Base-by-base conservation (phyloP, 2,113 vertebrate species). In the Oreochromis niloticus region DNA sequence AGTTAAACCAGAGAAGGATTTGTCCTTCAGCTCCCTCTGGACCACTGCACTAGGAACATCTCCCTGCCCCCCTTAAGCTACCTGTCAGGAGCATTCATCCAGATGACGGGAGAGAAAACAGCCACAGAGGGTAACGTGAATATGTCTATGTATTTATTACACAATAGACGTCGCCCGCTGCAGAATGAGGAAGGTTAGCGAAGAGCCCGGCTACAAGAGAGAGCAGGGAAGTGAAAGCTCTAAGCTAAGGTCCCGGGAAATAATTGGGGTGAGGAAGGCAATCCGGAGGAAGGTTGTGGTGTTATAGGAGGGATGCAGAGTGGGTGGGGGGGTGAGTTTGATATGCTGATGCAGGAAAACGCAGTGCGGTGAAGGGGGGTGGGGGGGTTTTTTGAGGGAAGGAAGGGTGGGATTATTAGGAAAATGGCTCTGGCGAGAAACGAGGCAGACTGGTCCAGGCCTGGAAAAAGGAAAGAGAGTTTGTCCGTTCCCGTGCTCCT, bases 261-360 rank as follows among this genome's bases (percentile, higher is more conserved):
- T 94, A 91, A 94, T 92, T 92, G 92, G 90, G 94, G 90, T 92
- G 90, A 91, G 89, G 68, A 86, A 88, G 80, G 83, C 73, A 82
- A 83, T 41, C 2, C 6, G 17, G 43, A 32, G 30, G 22, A 73
- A 34, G 85, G 81, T 14, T 59, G 89, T 66, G 89, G 63, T 86
- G 87, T 82, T 84, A 73, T 50, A 82, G 46, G 50, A 54, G 34
- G 79, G 55, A 75, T 61, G 80, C 3, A 39, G 86, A 30, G 3
- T 11, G 39, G 75, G 6, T n/a, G 83, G 81, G 59, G 11, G 85
- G 82, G 78, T 24, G 81, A 55, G 80, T 66, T 85, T 87, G 57
- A 88, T 83, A 48, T 88, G 88, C 89, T 93, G 94, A 94, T 80
- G 83, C 85, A 92, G 92, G 79, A 81, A 91, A 92, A 93, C 19